These are phyloP conservation scores for Molossus alvarezi DNA, from an alignment of 2,797 vertebrate genomes.

Conservation along the genomic window DNA sequence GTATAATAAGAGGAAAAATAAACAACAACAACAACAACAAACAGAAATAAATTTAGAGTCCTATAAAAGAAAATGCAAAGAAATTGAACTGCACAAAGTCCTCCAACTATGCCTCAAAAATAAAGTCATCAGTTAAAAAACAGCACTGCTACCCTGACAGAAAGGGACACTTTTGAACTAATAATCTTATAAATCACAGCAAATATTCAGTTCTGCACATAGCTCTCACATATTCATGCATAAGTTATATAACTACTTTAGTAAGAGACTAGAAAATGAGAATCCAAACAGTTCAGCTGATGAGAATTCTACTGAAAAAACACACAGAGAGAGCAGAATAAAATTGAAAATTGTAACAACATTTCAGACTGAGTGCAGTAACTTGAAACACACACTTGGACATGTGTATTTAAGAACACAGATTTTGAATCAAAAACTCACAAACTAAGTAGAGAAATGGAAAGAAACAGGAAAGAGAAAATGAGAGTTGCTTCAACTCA, in stretches of 20 bases:
- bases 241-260: not conserved
- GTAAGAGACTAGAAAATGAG: not conserved
- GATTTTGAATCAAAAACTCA: not conserved
- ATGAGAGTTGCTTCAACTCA: not conserved
- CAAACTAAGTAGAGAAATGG: not conserved
- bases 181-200: not conserved
- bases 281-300: not conserved
- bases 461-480: not conserved
- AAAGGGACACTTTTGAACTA: not conserved
- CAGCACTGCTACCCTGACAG: not conserved
- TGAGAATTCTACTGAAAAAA: not conserved
- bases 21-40: too few relatives aligned
- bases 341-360: not conserved
- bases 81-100: not conserved
- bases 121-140: not conserved
- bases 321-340: not conserved
- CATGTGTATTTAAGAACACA: not conserved
- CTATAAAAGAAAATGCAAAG: not conserved
- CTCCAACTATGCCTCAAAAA: not conserved
- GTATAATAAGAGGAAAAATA: not conserved
- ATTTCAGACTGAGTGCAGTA: not conserved
- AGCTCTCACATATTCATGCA: not conserved
- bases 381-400: not conserved
- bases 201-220: not conserved
- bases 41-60: not conserved